Conservation (phyloP, 2,888 invertebrate species). For the Mythimna vitellina region DNA sequence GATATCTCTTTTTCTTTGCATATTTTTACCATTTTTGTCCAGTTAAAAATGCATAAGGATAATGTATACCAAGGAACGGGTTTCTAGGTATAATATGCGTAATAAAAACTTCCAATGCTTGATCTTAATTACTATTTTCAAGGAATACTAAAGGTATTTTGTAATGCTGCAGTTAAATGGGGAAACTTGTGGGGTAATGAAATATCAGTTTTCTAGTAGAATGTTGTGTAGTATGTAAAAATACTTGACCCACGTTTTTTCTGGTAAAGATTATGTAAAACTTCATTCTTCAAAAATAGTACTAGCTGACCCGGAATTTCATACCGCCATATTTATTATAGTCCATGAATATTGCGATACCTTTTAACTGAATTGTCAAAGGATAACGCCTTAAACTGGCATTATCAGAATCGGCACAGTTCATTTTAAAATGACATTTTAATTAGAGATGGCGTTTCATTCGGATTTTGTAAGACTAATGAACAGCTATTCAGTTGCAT, state of each 20-base stretch:
- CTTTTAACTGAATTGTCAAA: no score
- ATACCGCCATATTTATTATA: no score
- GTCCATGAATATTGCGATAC: no score
- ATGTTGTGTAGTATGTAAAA: no score
- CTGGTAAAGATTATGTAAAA: not conserved
- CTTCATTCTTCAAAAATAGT: no score
- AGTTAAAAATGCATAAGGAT: slow-evolving; percentile 71
- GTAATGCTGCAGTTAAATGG: slow-evolving; percentile 56
- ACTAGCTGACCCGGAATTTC: no score
- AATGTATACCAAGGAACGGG: slow-evolving; percentile 49
- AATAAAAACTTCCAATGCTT: slow-evolving; percentile 77
- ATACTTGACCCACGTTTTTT: not conserved
- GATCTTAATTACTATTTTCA: slow-evolving; percentile 82
- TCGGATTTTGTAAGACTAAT: no score
- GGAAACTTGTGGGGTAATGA: slow-evolving; percentile 64
- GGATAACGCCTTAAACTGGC: no score
- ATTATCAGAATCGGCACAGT: no score
- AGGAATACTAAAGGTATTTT: slow-evolving; percentile 71
- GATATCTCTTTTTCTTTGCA: not conserved
- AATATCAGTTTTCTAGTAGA: slow-evolving; percentile 36
- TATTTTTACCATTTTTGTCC: slow-evolving; percentile 34
- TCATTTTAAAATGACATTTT: no score
- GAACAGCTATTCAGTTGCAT: no score
- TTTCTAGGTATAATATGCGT: slow-evolving; percentile 71
- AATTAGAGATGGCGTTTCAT: no score